Evolutionary conservation across 2,113 vertebrate species (phyloP), one percentile per base, ranked within the genome.

Genomic region (Sakesphorus luctuosus): DNA sequence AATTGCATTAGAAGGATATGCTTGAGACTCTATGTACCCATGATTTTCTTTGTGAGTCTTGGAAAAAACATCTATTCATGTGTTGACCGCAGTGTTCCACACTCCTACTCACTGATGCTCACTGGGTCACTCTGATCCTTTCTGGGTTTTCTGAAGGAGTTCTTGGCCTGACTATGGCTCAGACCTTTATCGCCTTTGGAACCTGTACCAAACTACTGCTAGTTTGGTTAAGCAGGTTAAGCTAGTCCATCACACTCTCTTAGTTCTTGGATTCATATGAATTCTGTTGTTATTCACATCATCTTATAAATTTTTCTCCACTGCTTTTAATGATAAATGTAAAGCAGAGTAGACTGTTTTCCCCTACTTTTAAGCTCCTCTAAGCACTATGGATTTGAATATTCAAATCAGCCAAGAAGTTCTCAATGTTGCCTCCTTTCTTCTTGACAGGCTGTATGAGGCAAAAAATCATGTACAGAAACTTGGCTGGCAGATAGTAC

Each of bases 401-500:
- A 79, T 69, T 87, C 25, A 87, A 69, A 84, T 95, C 35, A 77
- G 23, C 36, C 20, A 38, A 40, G 53, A 79, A 87, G 9, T 88
- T 94, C 33, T 94, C 65, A 56, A 11, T 43, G 24, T 56, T 83
- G 18, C 13, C 29, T 93, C 23, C 4, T 63, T 83, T 74, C 79
- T 82, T 43, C 52, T 44, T 89, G 73, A 84, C 83, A 84, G 56
- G 12, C 43, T 93, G 85, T 77, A 74, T 47, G 33, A 67, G 20
- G 9, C 25, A 67, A 86, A 83, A 59, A 4, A 1, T 1, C 13
- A n/a, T 3, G 12, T 26, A 47, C 9, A 71, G 72, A 87, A 87
- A 61, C 38, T 67, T 93, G 62, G 12, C 83, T 94, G 93, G 38
- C 76, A 92, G 65, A 26, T 90, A 72, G 59, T 50, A n/a, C 18